Percentiles rank a stretch among this genome's conserved stretches.
Evolutionary conservation across 1,140 invertebrate species (phyloP).

Genomic region (Bombus breviceps): DNA sequence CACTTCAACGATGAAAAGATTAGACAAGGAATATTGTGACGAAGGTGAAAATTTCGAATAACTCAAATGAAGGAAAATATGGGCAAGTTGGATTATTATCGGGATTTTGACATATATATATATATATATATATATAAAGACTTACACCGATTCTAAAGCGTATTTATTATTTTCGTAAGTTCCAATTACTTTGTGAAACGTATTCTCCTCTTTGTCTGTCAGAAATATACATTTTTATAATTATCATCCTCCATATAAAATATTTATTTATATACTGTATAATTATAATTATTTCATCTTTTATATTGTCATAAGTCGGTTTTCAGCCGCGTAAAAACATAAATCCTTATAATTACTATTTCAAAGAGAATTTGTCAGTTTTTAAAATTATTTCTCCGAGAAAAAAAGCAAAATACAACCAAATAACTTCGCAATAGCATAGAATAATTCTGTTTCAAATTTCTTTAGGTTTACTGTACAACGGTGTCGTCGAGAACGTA

Average conservation of each 20-base stretch:
- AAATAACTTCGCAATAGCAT: neutral
- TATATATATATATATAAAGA: neutral
- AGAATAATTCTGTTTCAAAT: neutral
- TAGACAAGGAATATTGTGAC: neutral
- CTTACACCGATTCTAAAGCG: neutral
- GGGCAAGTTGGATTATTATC: neutral
- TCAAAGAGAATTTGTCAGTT: neutral
- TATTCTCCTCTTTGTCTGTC: neutral
- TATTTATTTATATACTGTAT: too few relatives aligned
- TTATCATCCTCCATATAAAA: neutral
- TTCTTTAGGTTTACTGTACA: slow-evolving; percentile 17
- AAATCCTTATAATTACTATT: too few relatives aligned
- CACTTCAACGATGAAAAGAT: neutral
- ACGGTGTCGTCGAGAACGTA: neutral
- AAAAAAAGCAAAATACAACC: neutral
- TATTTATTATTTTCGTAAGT: neutral
- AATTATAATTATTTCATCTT: too few relatives aligned
- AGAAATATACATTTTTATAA: neutral
- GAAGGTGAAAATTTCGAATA: neutral
- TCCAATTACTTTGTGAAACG: neutral
- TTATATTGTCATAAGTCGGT: too few relatives aligned
- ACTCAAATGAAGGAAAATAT: neutral
- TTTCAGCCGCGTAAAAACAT: too few relatives aligned
- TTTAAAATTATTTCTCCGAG: neutral
- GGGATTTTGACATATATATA: neutral